Percentiles rank a stretch among this genome's conserved stretches.
Conservation (phyloP, 2,888 invertebrate genomes). For the Nephrocerus scutellatus region DNA sequence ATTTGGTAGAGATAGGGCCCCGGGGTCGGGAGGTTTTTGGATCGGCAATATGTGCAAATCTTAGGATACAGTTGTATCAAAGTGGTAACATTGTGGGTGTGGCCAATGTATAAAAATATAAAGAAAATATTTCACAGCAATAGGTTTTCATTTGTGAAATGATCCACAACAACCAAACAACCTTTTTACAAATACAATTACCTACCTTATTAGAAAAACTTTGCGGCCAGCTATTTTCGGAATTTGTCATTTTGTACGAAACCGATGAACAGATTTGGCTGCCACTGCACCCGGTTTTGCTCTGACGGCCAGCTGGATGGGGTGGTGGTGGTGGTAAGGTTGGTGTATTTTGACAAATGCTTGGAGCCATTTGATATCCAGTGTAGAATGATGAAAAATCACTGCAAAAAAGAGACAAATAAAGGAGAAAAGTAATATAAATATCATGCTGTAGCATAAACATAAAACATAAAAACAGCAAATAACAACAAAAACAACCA, state of each 20-base stretch:
- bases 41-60: too few species aligned
- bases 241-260: slow-evolving; percentile 43
- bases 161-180: too few species aligned
- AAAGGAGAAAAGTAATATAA: slow-evolving; percentile 14
- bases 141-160: too few species aligned
- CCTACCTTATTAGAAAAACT: slow-evolving; percentile 41
- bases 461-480: background rate
- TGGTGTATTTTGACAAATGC: slow-evolving; percentile 43
- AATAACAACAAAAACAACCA: background rate
- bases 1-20: too few species aligned
- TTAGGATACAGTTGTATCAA: too few species aligned
- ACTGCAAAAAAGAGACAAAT: slow-evolving; percentile 39
- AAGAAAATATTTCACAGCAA: too few species aligned
- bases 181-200: too few species aligned
- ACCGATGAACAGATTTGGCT: slow-evolving; percentile 39
- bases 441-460: slow-evolving; percentile 1
- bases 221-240: slow-evolving; percentile 44
- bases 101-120: too few species aligned
- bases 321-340: slow-evolving; percentile 30
- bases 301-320: slow-evolving; percentile 14
- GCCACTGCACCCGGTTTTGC: slow-evolving; percentile 34
- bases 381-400: slow-evolving; percentile 47
- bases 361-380: slow-evolving; percentile 51
- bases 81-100: too few species aligned
- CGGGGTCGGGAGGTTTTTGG: too few species aligned